Conservation (phyloP, 2,113 vertebrate genomes). For the Pollachius pollachius region DNA sequence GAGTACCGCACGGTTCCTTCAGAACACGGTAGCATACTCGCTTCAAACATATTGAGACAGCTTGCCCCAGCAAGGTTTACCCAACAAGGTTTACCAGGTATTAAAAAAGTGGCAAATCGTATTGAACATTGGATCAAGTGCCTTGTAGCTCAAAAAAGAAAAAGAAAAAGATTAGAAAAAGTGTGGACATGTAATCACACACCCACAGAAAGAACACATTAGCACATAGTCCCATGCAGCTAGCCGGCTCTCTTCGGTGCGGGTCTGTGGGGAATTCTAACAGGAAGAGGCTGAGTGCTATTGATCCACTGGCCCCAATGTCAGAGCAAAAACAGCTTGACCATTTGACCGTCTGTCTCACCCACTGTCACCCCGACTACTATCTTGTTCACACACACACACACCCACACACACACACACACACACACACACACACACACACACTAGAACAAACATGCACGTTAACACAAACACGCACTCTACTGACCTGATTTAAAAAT, state of each 20-base stretch:
- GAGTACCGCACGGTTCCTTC: conserved; percentile 3
- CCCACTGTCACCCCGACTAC: conserved; percentile 33
- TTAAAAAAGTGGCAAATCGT: conserved; percentile 30
- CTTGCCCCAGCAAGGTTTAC: too few relatives aligned
- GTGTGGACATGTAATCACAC: conserved; percentile 17
- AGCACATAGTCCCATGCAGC: conserved; percentile 19
- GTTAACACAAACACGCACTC: conserved; percentile 1
- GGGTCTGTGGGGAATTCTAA: conserved; percentile 51
- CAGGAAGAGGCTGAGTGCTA: conserved; percentile 72
- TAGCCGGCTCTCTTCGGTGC: conserved; percentile 38
- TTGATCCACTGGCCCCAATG: conserved; percentile 59
- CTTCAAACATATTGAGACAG: too few relatives aligned
- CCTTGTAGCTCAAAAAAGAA: background rate
- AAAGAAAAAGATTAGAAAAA: background rate
- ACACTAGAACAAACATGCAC: background rate
- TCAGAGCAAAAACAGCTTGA: conserved; percentile 62
- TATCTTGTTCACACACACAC: conserved; percentile 1
- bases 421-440: conserved; percentile 8
- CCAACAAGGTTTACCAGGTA: conserved; percentile 23
- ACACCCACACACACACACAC: background rate
- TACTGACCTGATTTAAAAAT: too few relatives aligned
- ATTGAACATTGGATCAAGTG: conserved; percentile 22
- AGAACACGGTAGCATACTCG: too few relatives aligned
- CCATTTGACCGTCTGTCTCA: conserved; percentile 51
- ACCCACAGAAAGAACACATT: conserved; percentile 7